Conservation (phyloP, 1,140 invertebrate species). For the Apis laboriosa region DNA sequence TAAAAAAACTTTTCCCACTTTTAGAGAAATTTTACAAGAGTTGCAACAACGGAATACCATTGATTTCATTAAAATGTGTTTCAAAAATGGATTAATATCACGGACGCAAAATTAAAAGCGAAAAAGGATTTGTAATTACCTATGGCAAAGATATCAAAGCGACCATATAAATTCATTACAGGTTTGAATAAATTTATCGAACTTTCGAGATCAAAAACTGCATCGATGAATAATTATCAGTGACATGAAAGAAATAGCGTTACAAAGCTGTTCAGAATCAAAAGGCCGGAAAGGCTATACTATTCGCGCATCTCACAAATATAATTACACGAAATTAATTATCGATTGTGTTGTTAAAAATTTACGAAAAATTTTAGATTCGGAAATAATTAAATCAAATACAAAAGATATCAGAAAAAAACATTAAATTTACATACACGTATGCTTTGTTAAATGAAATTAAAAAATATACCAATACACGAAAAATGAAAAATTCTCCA, state of each 20-base stretch:
- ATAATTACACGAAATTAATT: too few relatives aligned
- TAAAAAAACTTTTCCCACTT: not conserved
- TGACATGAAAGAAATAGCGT: not conserved
- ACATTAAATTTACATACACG: too few relatives aligned
- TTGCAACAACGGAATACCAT: not conserved
- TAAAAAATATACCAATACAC: too few relatives aligned
- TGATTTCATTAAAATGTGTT: not conserved
- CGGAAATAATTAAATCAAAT: too few relatives aligned
- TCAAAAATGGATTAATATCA: not conserved
- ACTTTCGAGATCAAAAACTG: not conserved
- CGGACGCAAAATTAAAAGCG: not conserved
- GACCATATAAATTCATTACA: not conserved
- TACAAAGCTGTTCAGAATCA: not conserved
- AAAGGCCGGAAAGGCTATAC: not conserved
- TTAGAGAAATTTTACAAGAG: not conserved
- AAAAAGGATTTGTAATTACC: not conserved
- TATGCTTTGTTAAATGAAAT: too few relatives aligned
- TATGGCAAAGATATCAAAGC: not conserved
- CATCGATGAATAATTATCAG: not conserved
- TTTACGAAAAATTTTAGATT: too few relatives aligned
- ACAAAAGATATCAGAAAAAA: too few relatives aligned
- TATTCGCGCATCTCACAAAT: not conserved
- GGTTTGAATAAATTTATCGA: not conserved
- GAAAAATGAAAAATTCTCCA: too few relatives aligned
- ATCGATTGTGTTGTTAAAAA: too few relatives aligned